Evolutionary conservation across 2,797 vertebrate species (phyloP).

Genomic region (Clarias platycephalus): DNA sequence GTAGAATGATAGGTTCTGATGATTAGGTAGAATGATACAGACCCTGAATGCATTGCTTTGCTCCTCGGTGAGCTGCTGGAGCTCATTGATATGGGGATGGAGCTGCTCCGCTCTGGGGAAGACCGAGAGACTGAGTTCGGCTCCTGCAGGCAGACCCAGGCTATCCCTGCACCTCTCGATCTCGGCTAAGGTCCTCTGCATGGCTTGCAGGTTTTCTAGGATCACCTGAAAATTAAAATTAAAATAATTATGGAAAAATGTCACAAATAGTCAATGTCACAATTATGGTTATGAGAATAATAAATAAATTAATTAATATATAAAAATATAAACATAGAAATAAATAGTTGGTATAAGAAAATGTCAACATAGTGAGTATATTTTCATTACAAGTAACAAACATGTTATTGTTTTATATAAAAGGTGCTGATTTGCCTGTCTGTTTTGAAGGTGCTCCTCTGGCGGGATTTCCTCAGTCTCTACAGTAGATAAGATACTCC

Average conservation of each 20-base stretch:
- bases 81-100: slow-evolving; percentile 74
- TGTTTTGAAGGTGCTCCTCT: slow-evolving; percentile 81
- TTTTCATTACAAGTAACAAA: background rate
- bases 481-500: slow-evolving; percentile 80
- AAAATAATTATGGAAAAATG: background rate
- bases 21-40: background rate
- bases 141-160: slow-evolving; percentile 72
- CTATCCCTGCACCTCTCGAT: slow-evolving; percentile 76
- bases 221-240: slow-evolving; percentile 77
- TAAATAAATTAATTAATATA: too few species aligned
- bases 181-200: slow-evolving; percentile 79
- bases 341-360: too few species aligned
- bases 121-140: slow-evolving; percentile 73
- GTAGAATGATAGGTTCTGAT: too few species aligned
- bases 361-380: background rate
- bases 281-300: too few species aligned
- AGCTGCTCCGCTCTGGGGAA: slow-evolving; percentile 78
- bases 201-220: slow-evolving; percentile 80
- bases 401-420: background rate
- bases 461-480: slow-evolving; percentile 76
- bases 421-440: slow-evolving; percentile 40
- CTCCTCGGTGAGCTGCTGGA: slow-evolving; percentile 78
- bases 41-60: slow-evolving; percentile 82
- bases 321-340: too few species aligned
- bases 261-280: too few species aligned